Evolutionary conservation across 2,888 invertebrate species (phyloP).

Genomic region (Thymelicus lineola): DNA sequence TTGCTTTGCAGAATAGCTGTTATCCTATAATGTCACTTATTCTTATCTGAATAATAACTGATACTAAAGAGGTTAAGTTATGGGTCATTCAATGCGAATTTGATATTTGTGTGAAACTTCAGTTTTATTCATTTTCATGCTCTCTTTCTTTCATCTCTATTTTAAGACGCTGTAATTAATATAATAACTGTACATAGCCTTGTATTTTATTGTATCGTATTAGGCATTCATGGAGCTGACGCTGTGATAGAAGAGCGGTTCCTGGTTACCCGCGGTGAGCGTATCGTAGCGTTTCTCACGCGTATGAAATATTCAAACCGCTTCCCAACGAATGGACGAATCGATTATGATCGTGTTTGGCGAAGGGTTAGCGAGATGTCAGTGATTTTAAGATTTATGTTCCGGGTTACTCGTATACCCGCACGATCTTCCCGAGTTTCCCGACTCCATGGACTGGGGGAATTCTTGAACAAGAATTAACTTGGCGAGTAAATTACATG

Average conservation of each 20-base stretch:
- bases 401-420: neutral
- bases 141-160: too few relatives aligned
- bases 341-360: conserved; percentile 37
- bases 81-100: too few relatives aligned
- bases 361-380: conserved; percentile 5
- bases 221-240: neutral
- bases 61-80: too few relatives aligned
- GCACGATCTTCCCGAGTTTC: conserved; percentile 1
- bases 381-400: conserved; percentile 17
- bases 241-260: conserved; percentile 5
- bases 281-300: conserved; percentile 20
- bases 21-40: too few relatives aligned
- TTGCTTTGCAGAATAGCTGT: too few relatives aligned
- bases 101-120: too few relatives aligned
- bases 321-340: conserved; percentile 40
- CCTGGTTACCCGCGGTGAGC: neutral
- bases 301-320: conserved; percentile 59
- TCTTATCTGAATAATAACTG: too few relatives aligned
- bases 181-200: neutral
- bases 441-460: neutral
- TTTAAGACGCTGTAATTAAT: too few relatives aligned
- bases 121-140: too few relatives aligned
- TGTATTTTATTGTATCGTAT: neutral
- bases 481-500: neutral
- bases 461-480: conserved; percentile 1